Evolutionary conservation across 23 tunicate genomes (phyloP).

Genomic region (Trididemnum clinides): DNA sequence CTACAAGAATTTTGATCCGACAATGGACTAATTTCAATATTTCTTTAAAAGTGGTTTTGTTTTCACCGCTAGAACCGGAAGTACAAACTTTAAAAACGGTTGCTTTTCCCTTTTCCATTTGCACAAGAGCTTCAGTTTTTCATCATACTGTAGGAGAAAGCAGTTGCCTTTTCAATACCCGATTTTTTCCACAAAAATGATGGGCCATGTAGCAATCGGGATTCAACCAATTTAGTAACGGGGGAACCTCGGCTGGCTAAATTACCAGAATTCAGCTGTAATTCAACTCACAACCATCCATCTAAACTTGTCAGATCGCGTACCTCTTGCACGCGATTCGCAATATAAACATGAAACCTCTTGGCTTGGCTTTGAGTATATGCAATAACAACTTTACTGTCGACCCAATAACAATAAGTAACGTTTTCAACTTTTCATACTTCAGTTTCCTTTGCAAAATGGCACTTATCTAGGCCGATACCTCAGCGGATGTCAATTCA

Average conservation of each 20-base stretch:
- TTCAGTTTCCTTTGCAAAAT: slow-evolving; percentile 1
- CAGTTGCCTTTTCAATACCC: too few species aligned
- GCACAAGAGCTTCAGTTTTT: too few species aligned
- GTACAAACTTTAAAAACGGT: too few species aligned
- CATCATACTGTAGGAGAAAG: too few species aligned
- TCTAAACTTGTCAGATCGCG: not conserved
- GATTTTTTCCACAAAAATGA: too few species aligned
- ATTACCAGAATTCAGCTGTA: not conserved
- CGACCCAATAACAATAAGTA: not conserved
- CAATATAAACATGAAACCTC: not conserved
- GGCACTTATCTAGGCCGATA: not conserved
- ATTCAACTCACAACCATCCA: not conserved
- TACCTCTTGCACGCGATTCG: not conserved
- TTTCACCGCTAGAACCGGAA: too few species aligned
- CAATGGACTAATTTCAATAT: too few species aligned
- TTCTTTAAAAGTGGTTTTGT: too few species aligned
- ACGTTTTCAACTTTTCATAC: not conserved
- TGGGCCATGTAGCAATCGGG: too few species aligned
- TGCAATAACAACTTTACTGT: not conserved
- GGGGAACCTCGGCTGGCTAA: not conserved
- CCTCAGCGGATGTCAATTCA: not conserved
- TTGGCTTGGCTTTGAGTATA: not conserved
- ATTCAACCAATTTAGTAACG: too few species aligned
- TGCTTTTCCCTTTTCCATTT: too few species aligned
- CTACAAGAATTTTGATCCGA: too few species aligned